Conservation (phyloP, 2,888 invertebrate genomes). For the Seladonia tumulorum region DNA sequence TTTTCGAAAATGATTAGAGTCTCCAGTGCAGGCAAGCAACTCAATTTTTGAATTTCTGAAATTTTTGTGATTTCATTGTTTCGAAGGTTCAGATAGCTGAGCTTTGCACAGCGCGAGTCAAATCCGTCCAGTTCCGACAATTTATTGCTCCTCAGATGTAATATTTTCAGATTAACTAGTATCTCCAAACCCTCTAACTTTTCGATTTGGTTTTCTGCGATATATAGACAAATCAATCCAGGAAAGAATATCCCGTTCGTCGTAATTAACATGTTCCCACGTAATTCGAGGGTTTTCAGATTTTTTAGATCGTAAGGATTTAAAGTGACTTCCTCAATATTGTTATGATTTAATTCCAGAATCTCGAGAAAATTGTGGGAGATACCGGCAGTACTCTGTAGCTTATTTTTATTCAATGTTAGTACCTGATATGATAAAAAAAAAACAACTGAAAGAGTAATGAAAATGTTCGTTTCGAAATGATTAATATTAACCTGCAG, state of each 20-base stretch:
- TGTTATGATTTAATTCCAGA: slow-evolving; percentile 86
- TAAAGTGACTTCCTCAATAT: slow-evolving; percentile 76
- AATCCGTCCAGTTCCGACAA: slow-evolving; percentile 86
- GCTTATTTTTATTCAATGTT: slow-evolving; percentile 86
- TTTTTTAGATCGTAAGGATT: slow-evolving; percentile 77
- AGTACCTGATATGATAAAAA: slow-evolving; percentile 84
- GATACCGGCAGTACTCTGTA: slow-evolving; percentile 85
- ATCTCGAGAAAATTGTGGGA: slow-evolving; percentile 86
- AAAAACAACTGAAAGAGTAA: not conserved
- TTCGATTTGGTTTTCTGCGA: slow-evolving; percentile 90
- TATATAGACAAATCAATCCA: slow-evolving; percentile 89
- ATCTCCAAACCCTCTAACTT: slow-evolving; percentile 87
- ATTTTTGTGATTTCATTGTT: slow-evolving; percentile 85
- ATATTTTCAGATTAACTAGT: slow-evolving; percentile 87
- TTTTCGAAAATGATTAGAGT: slow-evolving; percentile 86
- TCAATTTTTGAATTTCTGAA: slow-evolving; percentile 86
- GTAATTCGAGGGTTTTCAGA: slow-evolving; percentile 86
- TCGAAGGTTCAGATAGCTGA: slow-evolving; percentile 86
- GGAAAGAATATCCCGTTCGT: slow-evolving; percentile 85
- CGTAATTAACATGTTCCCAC: slow-evolving; percentile 85
- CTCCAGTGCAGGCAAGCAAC: slow-evolving; percentile 85
- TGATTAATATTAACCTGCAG: slow-evolving; percentile 80
- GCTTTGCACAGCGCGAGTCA: slow-evolving; percentile 80
- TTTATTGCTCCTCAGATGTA: slow-evolving; percentile 91
- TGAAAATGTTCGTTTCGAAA: not conserved